Evolutionary conservation across 1,140 invertebrate species (phyloP), one percentile per base, ranked within the genome.

Genomic region (Tetragonula clypearis): DNA sequence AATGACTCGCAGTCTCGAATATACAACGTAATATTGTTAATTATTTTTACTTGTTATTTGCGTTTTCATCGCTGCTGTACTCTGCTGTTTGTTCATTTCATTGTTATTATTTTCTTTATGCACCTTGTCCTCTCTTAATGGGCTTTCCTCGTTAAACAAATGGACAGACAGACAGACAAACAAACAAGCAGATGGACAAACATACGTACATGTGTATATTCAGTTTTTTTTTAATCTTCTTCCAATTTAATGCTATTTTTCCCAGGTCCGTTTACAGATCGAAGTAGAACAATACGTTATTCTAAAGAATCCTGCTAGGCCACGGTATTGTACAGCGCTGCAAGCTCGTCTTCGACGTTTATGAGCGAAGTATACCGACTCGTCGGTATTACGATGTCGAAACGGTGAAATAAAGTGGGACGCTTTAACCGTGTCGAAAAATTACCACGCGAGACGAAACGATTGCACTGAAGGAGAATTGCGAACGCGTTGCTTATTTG

Each of bases 371-470:
- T 23, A 8, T 49, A 49, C 14, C 69, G 23, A 49, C 21, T 21
- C 26, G 26, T 68, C 26, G 41, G 66, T 69, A 69, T 79, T 69
- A 79, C 56, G 65, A 79, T 79, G 78, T 79, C 65, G 78, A 79
- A 79, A 79, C 30, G 41, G 53, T 66, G 56, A 69, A 69, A 79
- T 69, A 79, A 79, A 79, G 78, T 79, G 78, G 78, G 78, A 79
- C 78, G 65, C 26, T 69, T 35, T 56, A 79, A 79, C 78, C 78
- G 53, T 79, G 78, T 79, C 78, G 65, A 79, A 79, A 79, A 79
- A 79, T 79, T 55, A 55, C 49, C 65, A 69, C 41, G 78, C 78
- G 78, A 69, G 65, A 79, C 77, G 77, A 79, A 79, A 66, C 41
- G 77, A 79, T 79, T 79, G 53, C 77, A 53, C 77, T 35, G 35